Base-by-base conservation (phyloP, 2,888 invertebrate species). In the Matsumyia berberina region DNA sequence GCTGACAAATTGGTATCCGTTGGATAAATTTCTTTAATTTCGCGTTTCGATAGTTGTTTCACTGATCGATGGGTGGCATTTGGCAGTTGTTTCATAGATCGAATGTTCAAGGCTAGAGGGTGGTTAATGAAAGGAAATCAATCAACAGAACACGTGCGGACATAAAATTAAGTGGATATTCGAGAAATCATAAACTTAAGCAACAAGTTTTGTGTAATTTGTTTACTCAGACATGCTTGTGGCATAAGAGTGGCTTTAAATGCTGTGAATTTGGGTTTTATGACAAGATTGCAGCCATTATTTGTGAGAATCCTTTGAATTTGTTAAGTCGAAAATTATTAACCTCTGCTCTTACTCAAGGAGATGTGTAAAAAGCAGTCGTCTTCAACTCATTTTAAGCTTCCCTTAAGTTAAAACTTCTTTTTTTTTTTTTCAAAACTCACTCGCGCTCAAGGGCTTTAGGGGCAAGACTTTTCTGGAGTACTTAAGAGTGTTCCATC, bases 1-100 rank as follows among this genome's bases (percentile, higher is more conserved):
- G 53, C 31, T 74, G 17, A 37, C 17, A 46, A 66, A 66, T 66
- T 57, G 37, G 46, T 74, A 57, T 74, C 46, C 66, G 57, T 57
- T 74, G 57, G 55, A 46, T 29, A 33, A 12, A 64, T 53, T 64
- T 64, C 53, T 17, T 55, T 72, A 51, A 24, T n/a, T n/a, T 33
- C 5, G n/a, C 37, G 5, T 55, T 42, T 11, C 42, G 44, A 33
- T 55, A 42, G 55, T 33, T 39, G 24, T 29, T 19, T 44, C 42
- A 8, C 6, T 44, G 24, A 66, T 67, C 42, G 42, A 42, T 17
- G 31, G 39, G 24, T 24, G 24, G 24, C 1, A 24, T 24, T n/a
- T n/a, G 4, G 29, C 29, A 42, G 31, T 15, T 39, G 37, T 12
- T 15, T 12, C 9, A 44, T 33, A 44, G 44, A 49, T 58, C 12